Percentiles rank a stretch among this genome's conserved stretches.
These are phyloP conservation scores for Lasioglossum lativentre DNA, from an alignment of 2,888 invertebrate species.

Conservation along the genomic window DNA sequence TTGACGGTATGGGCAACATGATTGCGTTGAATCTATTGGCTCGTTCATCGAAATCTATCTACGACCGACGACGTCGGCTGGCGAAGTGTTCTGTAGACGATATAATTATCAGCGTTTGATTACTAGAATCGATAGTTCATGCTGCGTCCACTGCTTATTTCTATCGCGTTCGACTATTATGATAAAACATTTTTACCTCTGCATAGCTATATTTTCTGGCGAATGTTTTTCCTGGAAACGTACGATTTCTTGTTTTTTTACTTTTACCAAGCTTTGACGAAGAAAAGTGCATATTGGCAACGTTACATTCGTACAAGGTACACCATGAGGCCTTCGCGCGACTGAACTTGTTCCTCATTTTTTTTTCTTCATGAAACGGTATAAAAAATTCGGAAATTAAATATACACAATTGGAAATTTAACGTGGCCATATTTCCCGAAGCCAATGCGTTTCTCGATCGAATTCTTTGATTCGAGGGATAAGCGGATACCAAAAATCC, in stretches of 20 bases:
- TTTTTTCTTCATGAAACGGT: too few species aligned
- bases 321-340: too few species aligned
- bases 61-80: slow-evolving; percentile 16
- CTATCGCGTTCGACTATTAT: not conserved
- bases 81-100: not conserved
- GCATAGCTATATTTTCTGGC: not conserved
- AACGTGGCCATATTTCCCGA: not conserved
- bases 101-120: slow-evolving; percentile 29
- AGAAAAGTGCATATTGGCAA: too few species aligned
- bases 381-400: too few species aligned
- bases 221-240: not conserved
- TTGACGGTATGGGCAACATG: slow-evolving; percentile 65
- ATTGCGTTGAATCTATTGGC: slow-evolving; percentile 60
- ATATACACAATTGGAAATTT: not conserved
- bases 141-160: not conserved
- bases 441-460: not conserved
- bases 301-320: too few species aligned
- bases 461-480: slow-evolving; percentile 18
- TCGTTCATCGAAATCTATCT: slow-evolving; percentile 35
- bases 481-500: slow-evolving; percentile 54
- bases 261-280: too few species aligned
- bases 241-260: too few species aligned
- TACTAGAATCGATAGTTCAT: not conserved
- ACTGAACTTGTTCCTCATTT: too few species aligned
- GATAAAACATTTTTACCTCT: not conserved